These are phyloP conservation scores for Ophiothrix spiculata DNA, from an alignment of 35 echinoderm and acorn worm genomes.

Conservation along the genomic window DNA sequence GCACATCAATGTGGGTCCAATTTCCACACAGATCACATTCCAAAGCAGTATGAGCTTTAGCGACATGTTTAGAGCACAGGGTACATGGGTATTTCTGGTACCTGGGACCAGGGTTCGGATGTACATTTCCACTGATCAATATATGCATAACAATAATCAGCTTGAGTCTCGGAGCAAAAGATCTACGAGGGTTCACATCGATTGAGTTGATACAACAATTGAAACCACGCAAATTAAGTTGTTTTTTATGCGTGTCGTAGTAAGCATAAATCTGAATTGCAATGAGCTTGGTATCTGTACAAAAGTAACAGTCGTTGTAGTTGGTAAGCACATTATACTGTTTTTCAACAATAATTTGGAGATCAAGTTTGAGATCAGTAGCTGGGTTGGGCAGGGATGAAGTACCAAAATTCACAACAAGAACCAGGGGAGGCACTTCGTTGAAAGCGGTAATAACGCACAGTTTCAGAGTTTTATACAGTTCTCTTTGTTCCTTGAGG, in stretches of 20 bases:
- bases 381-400: too few relatives aligned
- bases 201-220: background rate
- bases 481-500: background rate
- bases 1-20: background rate
- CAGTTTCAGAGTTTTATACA: background rate
- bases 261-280: background rate
- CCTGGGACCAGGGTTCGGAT: conserved; percentile 33
- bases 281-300: conserved; percentile 14
- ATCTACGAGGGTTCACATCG: background rate
- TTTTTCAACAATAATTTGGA: background rate
- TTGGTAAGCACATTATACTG: background rate
- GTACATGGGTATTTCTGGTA: conserved; percentile 24
- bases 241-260: conserved; percentile 18
- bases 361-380: too few relatives aligned
- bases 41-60: conserved; percentile 15
- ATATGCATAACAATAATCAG: conserved; percentile 25
- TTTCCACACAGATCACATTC: background rate
- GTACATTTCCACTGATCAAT: conserved; percentile 46
- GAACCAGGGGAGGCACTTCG: background rate
- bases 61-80: conserved; percentile 29
- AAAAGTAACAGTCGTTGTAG: background rate
- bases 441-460: too few relatives aligned
- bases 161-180: conserved; percentile 33
- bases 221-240: conserved; percentile 18
- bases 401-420: background rate